Evolutionary conservation across 2,888 invertebrate genomes (phyloP).

Genomic region (Heterodera filipjevi): DNA sequence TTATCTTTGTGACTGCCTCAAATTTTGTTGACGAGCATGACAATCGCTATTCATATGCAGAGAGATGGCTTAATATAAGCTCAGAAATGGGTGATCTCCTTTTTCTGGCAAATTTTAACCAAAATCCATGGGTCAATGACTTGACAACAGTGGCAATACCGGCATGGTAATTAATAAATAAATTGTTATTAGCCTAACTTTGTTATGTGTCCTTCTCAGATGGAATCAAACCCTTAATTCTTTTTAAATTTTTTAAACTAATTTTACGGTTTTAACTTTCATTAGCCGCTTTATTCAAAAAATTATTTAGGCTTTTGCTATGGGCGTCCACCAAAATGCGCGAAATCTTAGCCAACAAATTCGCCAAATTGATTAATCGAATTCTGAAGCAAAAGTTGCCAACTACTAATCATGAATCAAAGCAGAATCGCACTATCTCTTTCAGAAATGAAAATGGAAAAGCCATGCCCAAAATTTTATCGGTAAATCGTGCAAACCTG

Average conservation of each 20-base stretch:
- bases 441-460: too few species aligned
- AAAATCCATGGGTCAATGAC: neutral
- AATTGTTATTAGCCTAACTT: too few species aligned
- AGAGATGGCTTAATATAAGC: neutral
- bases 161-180: slow-evolving; percentile 1
- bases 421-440: too few species aligned
- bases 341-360: neutral
- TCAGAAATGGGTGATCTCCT: neutral
- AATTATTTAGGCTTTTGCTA: slow-evolving; percentile 2
- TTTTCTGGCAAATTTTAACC: neutral
- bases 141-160: neutral
- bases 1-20: neutral
- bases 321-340: slow-evolving; percentile 10
- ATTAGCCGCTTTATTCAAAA: neutral
- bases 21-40: neutral
- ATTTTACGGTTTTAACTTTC: neutral
- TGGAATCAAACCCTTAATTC: neutral
- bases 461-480: too few species aligned
- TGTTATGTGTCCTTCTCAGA: too few species aligned
- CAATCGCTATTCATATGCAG: neutral
- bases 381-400: neutral
- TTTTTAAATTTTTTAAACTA: too few species aligned
- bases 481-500: too few species aligned
- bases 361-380: neutral
- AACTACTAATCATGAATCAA: too few species aligned